Base-by-base conservation (phyloP, 2,888 invertebrate genomes). In the Trissonchulus latispiculum region DNA sequence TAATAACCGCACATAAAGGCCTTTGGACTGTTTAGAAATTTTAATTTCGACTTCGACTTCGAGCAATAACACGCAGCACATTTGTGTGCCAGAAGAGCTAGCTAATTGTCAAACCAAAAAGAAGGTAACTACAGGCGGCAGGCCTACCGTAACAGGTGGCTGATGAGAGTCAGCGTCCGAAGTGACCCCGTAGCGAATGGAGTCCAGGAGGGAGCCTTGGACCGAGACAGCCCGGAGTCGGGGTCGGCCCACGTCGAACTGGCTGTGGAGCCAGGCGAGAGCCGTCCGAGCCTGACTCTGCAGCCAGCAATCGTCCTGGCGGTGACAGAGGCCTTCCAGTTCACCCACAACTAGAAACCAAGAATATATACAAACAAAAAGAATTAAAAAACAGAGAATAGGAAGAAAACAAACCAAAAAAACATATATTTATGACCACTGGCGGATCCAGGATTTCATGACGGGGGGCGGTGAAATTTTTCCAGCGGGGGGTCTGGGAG, bases 321-420 rank as follows among this genome's bases (percentile, higher is more conserved):
- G 32, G 18, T 23, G 33, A 8, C 73, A 61, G 28, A 76, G 71
- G 29, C 75, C 75, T 15, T 23, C 31, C 28, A 76, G 61, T 36
- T 75, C 76, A 18, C 59, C 23, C 32, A 75, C 32, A 1, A 74
- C 75, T 75, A 37, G 48, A 75, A 70, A 48, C n/a, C 8, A 48
- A 48, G 23, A 31, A 31, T 71, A 67, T n/a, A 8, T 8, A 59
- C 31, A 37, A 28, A 18, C 3, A 32, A 32, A 78, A 78, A 36
- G 23, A 74, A 61, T 3, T 18, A 0, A 33, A 64, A 28, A 31
- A 33, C 15, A 32, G 29, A 61, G 1, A 59, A 66, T 37, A n/a
- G 23, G 8, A 66, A 15, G 3, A 32, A 23, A 36, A 36, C 31
- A 61, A 15, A n/a, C n/a, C n/a, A 87, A 61, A 86, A 86, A 76